Evolutionary conservation across 2,797 vertebrate species (phyloP), one percentile per base, ranked within the genome.

Genomic region (Dipus sagitta): DNA sequence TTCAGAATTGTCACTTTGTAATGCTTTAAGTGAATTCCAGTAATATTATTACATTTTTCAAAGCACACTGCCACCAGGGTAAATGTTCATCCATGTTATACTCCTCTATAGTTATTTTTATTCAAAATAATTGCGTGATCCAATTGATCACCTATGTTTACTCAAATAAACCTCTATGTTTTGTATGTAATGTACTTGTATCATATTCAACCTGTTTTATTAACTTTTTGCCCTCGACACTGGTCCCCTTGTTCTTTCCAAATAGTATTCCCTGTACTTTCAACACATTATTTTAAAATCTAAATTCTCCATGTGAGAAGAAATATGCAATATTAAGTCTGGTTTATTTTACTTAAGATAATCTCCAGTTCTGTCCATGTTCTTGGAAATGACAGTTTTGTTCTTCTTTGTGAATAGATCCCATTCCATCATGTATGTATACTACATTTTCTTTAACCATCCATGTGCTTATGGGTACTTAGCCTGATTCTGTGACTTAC

Each of bases 1-100:
- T 94, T 90, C n/a, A 88, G 85, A 92, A 30, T 38, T 72, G 30
- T 79, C 28, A 32, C 38, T 23, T 93, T 90, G 28, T 65, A 92
- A 94, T 14, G 58, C 3, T 81, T 84, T 64, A 90, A 34, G 2
- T 60, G 60, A 93, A 86, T 74, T 91, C 20, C 64, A 93, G 15
- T 58, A 38, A 60, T 68, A 21, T 30, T 47, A 86, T 30, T 21
- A 3, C 20, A 71, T 91, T 91, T 71, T 34, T 17, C 58, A 92
- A 96, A 85, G 4, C 65, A 4, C 1, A 58, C 2, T n/a, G 8
- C 7, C 82, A 77, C 26, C 47, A 72, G 24, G 38, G 30, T 72
- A 83, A 71, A 83, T 60, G 42, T 13, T 72, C 7, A 75, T 47
- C 3, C 42, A 6, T 93, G 20, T 32, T 23, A 38, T 6, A 8